Percentiles rank a stretch among this genome's conserved stretches.
These are phyloP conservation scores for Echeneis naucrates DNA, from an alignment of 2,797 vertebrate species.

Conservation along the genomic window DNA sequence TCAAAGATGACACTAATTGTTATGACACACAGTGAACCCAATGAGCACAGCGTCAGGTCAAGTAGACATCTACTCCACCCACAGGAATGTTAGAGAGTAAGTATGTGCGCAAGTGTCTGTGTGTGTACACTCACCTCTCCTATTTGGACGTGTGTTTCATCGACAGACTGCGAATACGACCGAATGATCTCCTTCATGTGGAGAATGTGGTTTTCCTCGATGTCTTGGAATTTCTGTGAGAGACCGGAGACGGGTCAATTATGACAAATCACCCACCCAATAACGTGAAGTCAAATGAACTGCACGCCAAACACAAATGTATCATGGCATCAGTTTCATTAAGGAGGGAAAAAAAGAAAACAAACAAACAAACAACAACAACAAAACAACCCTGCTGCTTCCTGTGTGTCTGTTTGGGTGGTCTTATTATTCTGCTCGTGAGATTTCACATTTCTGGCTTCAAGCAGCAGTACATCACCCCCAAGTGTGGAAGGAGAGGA, in stretches of 20 bases:
- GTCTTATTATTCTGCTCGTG: conserved; percentile 66
- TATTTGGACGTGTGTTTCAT: conserved; percentile 94
- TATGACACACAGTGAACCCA: conserved; percentile 70
- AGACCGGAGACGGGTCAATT: conserved; percentile 23
- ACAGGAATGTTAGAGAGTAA: conserved; percentile 63
- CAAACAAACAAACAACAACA: conserved; percentile 11
- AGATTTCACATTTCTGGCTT: conserved; percentile 48
- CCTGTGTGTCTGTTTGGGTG: conserved; percentile 69
- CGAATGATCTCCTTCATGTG: conserved; percentile 96
- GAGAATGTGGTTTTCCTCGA: conserved; percentile 94
- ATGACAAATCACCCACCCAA: conserved; percentile 18
- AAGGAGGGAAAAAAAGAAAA: not conserved
- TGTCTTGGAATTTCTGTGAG: conserved; percentile 96
- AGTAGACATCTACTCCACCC: conserved; percentile 67
- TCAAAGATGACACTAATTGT: conserved; percentile 78
- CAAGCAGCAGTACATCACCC: not conserved
- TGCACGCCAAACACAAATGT: not conserved
- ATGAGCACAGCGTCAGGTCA: conserved; percentile 60
- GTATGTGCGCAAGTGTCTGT: conserved; percentile 21
- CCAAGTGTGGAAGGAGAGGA: conserved; percentile 49
- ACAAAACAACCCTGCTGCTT: conserved; percentile 35
- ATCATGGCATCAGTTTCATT: conserved; percentile 1
- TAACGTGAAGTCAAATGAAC: not conserved
- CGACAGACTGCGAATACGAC: conserved; percentile 91
- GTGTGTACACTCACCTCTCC: conserved; percentile 89